phyloP scores from a whole-genome alignment of 2,888 invertebrate genomes.

The Lepetodrilus schrolli region DNA sequence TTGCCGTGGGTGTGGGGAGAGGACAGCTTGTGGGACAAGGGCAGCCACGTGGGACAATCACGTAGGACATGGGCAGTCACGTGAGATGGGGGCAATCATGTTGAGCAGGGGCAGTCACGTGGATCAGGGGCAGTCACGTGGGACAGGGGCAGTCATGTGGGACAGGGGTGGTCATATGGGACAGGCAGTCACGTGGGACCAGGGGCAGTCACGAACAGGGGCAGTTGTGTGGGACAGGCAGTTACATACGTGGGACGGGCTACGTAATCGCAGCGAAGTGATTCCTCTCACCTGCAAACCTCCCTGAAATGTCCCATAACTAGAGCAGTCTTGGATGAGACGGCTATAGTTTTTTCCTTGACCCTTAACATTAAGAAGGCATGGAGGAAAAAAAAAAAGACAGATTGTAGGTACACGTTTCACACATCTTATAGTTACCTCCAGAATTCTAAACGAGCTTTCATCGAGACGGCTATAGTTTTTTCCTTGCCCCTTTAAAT shows the following conservation, averaged over 20 bases:
- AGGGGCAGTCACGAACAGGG: too few species aligned
- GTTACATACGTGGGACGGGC: neutral
- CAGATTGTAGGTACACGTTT: slow-evolving; percentile 17
- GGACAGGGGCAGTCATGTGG: too few species aligned
- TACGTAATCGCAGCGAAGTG: neutral
- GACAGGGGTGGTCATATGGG: too few species aligned
- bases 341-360: slow-evolving; percentile 51
- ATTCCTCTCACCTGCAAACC: slow-evolving; percentile 51
- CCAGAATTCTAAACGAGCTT: slow-evolving; percentile 42
- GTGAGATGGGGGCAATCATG: too few species aligned
- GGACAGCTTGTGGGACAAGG: too few species aligned
- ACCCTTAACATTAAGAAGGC: slow-evolving; percentile 40
- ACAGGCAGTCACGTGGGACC: too few species aligned
- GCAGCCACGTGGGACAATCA: too few species aligned
- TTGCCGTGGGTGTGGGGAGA: too few species aligned
- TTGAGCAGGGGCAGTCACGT: too few species aligned
- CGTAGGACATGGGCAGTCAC: too few species aligned
- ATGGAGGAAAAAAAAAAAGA: slow-evolving; percentile 23
- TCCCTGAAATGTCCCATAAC: slow-evolving; percentile 58
- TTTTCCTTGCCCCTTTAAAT: slow-evolving; percentile 49
- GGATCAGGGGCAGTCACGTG: too few species aligned
- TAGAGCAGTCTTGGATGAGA: slow-evolving; percentile 50
- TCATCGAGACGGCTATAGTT: slow-evolving; percentile 47
- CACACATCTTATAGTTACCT: neutral
- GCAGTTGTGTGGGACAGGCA: too few species aligned